phyloP scores from a whole-genome alignment of 2,113 vertebrate species.

The Caloenas nicobarica region DNA sequence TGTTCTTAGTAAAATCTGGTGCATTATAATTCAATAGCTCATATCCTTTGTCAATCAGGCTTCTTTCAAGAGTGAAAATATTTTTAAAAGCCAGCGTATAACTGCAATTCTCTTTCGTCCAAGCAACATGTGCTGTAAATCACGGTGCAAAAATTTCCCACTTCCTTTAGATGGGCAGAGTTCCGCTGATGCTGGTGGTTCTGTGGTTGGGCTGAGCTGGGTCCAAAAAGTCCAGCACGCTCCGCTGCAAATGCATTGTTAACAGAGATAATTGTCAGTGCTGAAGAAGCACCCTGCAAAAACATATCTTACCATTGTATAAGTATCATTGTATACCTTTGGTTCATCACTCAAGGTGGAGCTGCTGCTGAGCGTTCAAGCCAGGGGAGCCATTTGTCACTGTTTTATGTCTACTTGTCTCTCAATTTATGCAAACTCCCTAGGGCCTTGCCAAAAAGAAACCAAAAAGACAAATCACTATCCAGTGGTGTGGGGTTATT shows the following conservation, averaged over 20 bases:
- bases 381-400: neutral
- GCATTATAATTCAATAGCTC: neutral
- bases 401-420: neutral
- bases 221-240: neutral
- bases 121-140: neutral
- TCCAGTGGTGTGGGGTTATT: neutral
- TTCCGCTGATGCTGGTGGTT: neutral
- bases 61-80: conserved; percentile 43
- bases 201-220: neutral
- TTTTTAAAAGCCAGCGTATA: conserved; percentile 15
- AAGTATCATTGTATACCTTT: neutral
- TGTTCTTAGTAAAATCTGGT: neutral
- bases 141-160: neutral
- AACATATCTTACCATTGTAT: neutral
- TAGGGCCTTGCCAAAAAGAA: neutral
- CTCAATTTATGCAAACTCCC: neutral
- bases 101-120: neutral
- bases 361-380: neutral
- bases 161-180: neutral
- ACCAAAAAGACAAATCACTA: neutral
- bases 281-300: neutral
- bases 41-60: conserved; percentile 6
- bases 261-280: neutral
- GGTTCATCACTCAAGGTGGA: neutral
- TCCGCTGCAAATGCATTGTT: neutral